phyloP scores from a whole-genome alignment of 2,113 vertebrate species.

The Chiloscyllium plagiosum region DNA sequence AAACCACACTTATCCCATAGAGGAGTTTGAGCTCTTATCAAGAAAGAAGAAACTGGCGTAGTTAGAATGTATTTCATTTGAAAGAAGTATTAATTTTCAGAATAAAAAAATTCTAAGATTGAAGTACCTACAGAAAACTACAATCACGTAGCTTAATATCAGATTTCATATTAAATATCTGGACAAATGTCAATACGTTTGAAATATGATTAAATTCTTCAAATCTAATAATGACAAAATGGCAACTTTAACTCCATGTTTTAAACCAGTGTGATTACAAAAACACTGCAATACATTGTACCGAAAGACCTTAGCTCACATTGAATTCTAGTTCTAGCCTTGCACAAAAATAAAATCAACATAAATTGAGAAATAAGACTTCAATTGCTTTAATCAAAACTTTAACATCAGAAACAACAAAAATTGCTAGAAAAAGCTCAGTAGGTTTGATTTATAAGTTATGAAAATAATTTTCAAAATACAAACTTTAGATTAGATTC shows the following conservation, averaged over 20 bases:
- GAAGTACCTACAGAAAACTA: background rate
- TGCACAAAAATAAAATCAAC: background rate
- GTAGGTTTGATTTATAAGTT: background rate
- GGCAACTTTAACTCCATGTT: background rate
- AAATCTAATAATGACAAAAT: background rate
- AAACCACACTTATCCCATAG: background rate
- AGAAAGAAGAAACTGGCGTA: background rate
- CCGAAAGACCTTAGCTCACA: background rate
- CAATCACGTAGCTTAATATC: background rate
- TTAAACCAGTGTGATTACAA: background rate
- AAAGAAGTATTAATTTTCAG: background rate
- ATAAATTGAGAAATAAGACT: background rate
- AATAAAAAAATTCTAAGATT: background rate
- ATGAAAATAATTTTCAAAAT: background rate
- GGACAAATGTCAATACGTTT: background rate
- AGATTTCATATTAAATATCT: background rate
- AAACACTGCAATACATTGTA: background rate
- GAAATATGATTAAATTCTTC: background rate
- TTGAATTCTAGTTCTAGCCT: too few relatives aligned
- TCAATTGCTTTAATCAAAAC: background rate
- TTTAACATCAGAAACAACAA: too few relatives aligned
- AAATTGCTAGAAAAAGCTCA: too few relatives aligned
- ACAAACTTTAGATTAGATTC: background rate
- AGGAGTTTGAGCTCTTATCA: background rate
- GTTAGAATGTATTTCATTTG: background rate